Base-by-base conservation (phyloP, 2,888 invertebrate species). In the Diaprepes abbreviatus region DNA sequence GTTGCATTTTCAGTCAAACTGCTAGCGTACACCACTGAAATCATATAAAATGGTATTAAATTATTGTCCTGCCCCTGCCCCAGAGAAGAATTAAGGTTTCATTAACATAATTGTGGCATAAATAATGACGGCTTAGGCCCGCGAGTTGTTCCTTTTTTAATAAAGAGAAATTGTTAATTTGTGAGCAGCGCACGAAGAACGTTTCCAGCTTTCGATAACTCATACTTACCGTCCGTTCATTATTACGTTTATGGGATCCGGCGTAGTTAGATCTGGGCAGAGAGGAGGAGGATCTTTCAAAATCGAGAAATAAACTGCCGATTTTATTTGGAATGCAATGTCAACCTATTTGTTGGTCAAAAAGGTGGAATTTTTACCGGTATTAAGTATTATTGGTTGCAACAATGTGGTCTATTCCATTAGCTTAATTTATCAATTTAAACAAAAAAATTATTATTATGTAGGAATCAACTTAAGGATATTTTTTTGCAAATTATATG, bases 131-230 rank as follows among this genome's bases (percentile, higher is more conserved):
- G 68, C 68, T 68, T 68, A 68, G 21, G 36, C 40, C 58, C 45
- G 57, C 50, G 36, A 58, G 54, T 66, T 66, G 62, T 38, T 40
- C 63, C 12, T 68, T 63, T 62, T 63, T 68, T 68, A 63, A 68
- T 63, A 68, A 68, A 63, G 45, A 63, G 63, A 63, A 68, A 68
- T 63, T 63, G 68, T 68, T 68, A 68, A 68, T 68, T 68, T 68
- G 68, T 57, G 68, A 68, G 62, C 67, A 36, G 28, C 21, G 43
- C 62, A 38, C 63, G 48, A 63, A 68, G 48, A 63, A 38, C 68
- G 19, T 68, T 68, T 63, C 48, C 63, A 68, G 63, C 50, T 58
- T 68, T 55, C 68, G 68, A 68, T 68, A 68, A 68, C 58, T 68
- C 68, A 63, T 68, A 68, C 68, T 68, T 67, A 67, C 62, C 45